A percentile compares a stretch with the other conserved stretches of the same genome.
These are phyloP conservation scores for Pardalotus punctatus DNA, from an alignment of 2,113 vertebrate species.

Conservation along the genomic window DNA sequence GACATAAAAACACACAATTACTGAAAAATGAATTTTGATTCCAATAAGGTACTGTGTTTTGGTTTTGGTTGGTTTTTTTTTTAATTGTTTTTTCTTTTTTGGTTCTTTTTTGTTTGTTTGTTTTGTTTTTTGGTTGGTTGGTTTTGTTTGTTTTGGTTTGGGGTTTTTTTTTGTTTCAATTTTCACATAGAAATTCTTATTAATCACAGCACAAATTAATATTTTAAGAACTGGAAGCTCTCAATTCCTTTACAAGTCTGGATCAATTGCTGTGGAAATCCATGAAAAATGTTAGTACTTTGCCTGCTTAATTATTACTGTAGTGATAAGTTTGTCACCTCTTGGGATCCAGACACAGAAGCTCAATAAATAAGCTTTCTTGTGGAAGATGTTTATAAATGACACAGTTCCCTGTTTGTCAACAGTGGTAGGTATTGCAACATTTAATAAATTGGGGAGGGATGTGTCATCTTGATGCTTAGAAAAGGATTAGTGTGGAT, in stretches of 20 bases:
- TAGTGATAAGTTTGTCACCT: neutral
- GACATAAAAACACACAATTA: neutral
- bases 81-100: too few species aligned
- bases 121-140: fast-evolving
- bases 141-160: fast-evolving
- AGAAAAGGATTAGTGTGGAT: neutral
- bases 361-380: neutral
- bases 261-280: neutral
- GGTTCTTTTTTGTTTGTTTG: too few species aligned
- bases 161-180: neutral
- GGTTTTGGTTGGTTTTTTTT: fast-evolving
- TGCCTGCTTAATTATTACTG: neutral
- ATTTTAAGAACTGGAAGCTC: neutral
- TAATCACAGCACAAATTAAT: neutral
- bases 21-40: neutral
- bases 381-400: neutral
- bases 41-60: neutral
- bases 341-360: neutral
- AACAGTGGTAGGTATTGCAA: neutral
- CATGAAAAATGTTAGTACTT: neutral
- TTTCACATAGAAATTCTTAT: neutral
- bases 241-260: neutral
- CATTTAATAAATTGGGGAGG: neutral
- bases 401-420: neutral
- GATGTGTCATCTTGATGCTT: neutral